phyloP scores from a whole-genome alignment of 1,140 invertebrate genomes.

The Lysiphlebus fabarum region DNA sequence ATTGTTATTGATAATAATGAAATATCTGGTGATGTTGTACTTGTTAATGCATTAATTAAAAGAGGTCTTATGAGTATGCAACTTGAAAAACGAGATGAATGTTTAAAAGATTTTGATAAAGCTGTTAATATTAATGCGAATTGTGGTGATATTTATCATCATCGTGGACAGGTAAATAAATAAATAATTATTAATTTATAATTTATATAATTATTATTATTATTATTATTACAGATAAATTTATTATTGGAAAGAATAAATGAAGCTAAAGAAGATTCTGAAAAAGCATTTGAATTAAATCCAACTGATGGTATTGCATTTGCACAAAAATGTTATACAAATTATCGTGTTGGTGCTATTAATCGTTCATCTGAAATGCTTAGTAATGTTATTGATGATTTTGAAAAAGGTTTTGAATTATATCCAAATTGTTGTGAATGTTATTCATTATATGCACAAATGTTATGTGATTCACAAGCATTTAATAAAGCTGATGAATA shows the following conservation, averaged over 20 bases:
- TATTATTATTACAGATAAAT: conserved; percentile 63
- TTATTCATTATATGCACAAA: conserved; percentile 78
- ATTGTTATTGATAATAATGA: conserved; percentile 61
- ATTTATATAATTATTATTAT: conserved; percentile 12
- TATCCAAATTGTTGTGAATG: conserved; percentile 83
- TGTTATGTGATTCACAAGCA: conserved; percentile 75
- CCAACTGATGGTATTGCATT: conserved; percentile 78
- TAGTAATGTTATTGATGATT: conserved; percentile 64
- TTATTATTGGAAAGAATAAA: conserved; percentile 76
- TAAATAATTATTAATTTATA: conserved; percentile 16
- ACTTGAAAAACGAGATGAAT: conserved; percentile 68
- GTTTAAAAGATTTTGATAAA: conserved; percentile 72
- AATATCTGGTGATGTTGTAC: conserved; percentile 59
- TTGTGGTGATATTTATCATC: conserved; percentile 83
- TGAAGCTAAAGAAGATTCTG: conserved; percentile 77
- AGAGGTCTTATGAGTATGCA: conserved; percentile 80
- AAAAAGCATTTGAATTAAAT: conserved; percentile 76
- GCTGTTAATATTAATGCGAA: conserved; percentile 74
- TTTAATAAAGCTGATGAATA: conserved; percentile 78
- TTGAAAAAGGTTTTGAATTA: conserved; percentile 71
- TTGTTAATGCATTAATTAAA: conserved; percentile 88
- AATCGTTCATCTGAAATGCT: conserved; percentile 59
- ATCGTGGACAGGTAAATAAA: conserved; percentile 65
- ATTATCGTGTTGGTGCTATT: conserved; percentile 68
- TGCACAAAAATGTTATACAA: conserved; percentile 84